Percentiles rank a stretch among this genome's conserved stretches.
Conservation (phyloP, 2,797 vertebrate species). For the Oryzias sinensis region DNA sequence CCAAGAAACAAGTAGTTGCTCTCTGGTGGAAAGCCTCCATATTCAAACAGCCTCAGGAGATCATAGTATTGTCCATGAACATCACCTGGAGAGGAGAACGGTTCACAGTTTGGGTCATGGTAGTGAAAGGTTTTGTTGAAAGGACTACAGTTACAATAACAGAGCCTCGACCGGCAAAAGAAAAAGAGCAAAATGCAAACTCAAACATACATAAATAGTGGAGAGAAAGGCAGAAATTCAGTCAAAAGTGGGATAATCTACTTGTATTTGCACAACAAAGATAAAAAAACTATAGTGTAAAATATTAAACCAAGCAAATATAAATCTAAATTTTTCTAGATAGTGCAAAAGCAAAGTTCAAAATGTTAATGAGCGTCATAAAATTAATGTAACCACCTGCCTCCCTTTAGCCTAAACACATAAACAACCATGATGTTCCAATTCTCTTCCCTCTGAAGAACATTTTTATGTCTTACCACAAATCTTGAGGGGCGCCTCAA, state of each 20-base stretch:
- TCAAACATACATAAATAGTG: not conserved
- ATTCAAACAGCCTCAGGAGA: constrained; percentile 83
- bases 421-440: constrained; percentile 26
- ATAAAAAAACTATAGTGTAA: not conserved
- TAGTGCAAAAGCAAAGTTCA: too few species aligned
- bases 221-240: constrained; percentile 1
- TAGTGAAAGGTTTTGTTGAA: too few species aligned
- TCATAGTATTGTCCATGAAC: constrained; percentile 86
- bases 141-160: too few species aligned
- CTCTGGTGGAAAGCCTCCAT: constrained; percentile 84
- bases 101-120: too few species aligned
- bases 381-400: too few species aligned
- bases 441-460: constrained; percentile 34
- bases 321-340: too few species aligned
- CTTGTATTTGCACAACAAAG: constrained; percentile 36
- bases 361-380: too few species aligned
- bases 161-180: too few species aligned
- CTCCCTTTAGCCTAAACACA: too few species aligned
- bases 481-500: constrained; percentile 84
- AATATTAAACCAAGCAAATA: too few species aligned
- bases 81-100: constrained; percentile 68
- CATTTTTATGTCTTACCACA: constrained; percentile 74
- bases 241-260: constrained; percentile 23
- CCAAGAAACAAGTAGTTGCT: constrained; percentile 86
- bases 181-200: too few species aligned